These are phyloP conservation scores for Anolis apletophallus DNA, from an alignment of 2,797 vertebrate species.

Conservation along the genomic window DNA sequence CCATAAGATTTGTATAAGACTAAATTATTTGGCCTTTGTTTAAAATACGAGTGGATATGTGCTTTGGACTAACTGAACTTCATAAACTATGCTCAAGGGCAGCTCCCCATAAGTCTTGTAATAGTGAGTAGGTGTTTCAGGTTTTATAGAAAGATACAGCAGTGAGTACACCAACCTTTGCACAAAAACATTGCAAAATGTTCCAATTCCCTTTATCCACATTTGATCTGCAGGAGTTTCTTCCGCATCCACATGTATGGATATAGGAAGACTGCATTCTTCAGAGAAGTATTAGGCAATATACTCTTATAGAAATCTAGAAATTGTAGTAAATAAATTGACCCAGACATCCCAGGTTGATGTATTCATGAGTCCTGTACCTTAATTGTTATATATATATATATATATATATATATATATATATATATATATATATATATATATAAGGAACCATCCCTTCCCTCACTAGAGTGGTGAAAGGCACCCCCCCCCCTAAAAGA, in stretches of 20 bases:
- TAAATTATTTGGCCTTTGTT: neutral
- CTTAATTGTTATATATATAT: too few species aligned
- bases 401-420: too few species aligned
- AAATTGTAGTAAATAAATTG: too few species aligned
- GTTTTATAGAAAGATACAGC: neutral
- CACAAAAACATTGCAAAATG: neutral
- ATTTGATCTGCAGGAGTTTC: neutral
- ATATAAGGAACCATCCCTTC: too few species aligned
- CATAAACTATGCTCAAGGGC: neutral
- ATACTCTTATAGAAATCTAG: too few species aligned
- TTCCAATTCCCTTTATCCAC: neutral
- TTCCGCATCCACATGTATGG: neutral
- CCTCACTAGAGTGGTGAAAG: too few species aligned
- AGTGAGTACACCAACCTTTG: neutral
- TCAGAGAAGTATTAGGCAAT: neutral
- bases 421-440: too few species aligned
- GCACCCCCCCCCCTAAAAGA: too few species aligned
- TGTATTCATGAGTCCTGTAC: too few species aligned
- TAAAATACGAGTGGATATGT: neutral
- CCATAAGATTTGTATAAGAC: neutral
- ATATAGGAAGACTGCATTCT: neutral
- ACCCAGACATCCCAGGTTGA: too few species aligned
- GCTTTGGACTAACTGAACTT: neutral
- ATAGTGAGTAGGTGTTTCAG: too few species aligned
- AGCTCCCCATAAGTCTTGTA: neutral